Percentiles rank a stretch among this genome's conserved stretches.
Evolutionary conservation across 2,797 vertebrate species (phyloP).

Genomic region (Pipistrellus nathusii): DNA sequence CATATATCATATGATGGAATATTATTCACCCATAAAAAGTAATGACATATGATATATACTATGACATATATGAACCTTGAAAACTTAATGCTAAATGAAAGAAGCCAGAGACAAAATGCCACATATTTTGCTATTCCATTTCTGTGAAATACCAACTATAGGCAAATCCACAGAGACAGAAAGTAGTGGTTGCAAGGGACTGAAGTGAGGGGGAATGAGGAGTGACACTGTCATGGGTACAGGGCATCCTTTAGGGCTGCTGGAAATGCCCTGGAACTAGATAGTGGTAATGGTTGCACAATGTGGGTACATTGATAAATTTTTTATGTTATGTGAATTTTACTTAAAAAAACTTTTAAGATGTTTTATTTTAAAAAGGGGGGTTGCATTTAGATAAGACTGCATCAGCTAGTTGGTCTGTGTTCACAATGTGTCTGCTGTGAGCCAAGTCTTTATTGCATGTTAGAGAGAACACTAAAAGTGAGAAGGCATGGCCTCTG

Average conservation of each 20-base stretch:
- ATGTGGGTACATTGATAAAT: not conserved
- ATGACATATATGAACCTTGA: too few species aligned
- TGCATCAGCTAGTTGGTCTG: not conserved
- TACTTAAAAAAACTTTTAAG: not conserved
- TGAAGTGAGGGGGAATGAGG: not conserved
- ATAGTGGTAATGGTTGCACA: not conserved
- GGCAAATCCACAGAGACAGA: too few species aligned
- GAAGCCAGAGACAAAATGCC: too few species aligned
- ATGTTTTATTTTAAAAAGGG: not conserved
- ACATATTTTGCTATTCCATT: too few species aligned
- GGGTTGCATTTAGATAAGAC: not conserved
- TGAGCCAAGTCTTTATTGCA: not conserved
- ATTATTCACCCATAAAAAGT: not conserved
- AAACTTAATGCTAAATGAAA: too few species aligned
- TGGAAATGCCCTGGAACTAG: too few species aligned
- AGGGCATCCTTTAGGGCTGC: not conserved
- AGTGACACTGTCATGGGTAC: not conserved
- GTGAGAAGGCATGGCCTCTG: not conserved
- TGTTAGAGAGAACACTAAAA: not conserved
- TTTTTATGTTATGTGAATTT: not conserved
- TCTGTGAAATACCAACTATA: too few species aligned
- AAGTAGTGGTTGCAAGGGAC: not conserved
- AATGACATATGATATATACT: not conserved
- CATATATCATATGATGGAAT: not conserved
- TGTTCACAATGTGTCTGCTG: not conserved